Evolutionary conservation across 2,797 vertebrate species (phyloP).

Genomic region (Ptychobarbus kaznakovi): DNA sequence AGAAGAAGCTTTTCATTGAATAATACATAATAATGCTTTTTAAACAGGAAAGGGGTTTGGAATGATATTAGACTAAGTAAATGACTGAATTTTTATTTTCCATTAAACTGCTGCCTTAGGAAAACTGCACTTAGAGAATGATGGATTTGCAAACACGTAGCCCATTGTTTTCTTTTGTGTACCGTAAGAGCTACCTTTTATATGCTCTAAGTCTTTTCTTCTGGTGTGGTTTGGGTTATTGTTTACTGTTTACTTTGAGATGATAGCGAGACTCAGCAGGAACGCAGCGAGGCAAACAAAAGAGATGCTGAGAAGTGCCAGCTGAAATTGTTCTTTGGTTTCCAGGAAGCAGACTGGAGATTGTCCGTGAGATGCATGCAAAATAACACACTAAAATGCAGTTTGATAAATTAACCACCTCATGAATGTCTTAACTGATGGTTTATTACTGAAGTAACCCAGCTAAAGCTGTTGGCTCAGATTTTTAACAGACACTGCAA

Average conservation of each 20-base stretch:
- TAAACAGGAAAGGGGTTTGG: not conserved
- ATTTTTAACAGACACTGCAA: not conserved
- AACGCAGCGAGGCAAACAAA: slow-evolving; percentile 6
- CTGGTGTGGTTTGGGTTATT: slow-evolving; percentile 33
- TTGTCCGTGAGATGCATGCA: slow-evolving; percentile 8
- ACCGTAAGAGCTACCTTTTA: not conserved
- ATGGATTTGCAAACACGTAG: slow-evolving; percentile 23
- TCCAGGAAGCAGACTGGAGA: slow-evolving; percentile 8
- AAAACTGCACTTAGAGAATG: slow-evolving; percentile 7
- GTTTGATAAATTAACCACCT: slow-evolving; percentile 2
- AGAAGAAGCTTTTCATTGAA: not conserved
- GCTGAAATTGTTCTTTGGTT: slow-evolving; percentile 2
- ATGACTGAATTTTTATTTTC: slow-evolving; percentile 14
- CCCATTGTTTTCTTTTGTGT: slow-evolving; percentile 26
- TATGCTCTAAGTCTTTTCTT: not conserved
- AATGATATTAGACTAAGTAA: not conserved
- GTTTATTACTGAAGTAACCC: not conserved
- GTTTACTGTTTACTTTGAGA: slow-evolving; percentile 38
- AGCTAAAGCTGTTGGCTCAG: not conserved
- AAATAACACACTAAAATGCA: not conserved
- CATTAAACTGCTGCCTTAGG: slow-evolving; percentile 6
- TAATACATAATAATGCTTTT: not conserved
- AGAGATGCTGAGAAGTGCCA: not conserved
- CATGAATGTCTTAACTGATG: slow-evolving; percentile 1
- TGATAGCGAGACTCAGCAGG: slow-evolving; percentile 29